Conservation (phyloP, 2,113 vertebrate species). For the Meles meles region DNA sequence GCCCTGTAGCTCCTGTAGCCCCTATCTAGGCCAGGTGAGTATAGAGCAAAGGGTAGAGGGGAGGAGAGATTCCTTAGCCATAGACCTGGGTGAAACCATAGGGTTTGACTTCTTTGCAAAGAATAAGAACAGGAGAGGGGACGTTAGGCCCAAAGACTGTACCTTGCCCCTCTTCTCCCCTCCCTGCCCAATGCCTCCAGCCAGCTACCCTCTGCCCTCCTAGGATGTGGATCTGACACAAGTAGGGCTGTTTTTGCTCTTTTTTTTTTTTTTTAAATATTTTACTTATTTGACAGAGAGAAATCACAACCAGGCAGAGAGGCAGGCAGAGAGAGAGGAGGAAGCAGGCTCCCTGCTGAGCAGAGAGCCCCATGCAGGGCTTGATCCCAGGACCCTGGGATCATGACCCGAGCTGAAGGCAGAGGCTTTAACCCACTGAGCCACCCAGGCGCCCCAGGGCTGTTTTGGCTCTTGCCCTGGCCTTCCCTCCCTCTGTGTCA, state of each 20-base stretch:
- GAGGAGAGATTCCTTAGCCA: accelerated
- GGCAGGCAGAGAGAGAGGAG: no score
- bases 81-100: neutral
- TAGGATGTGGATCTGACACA: neutral
- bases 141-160: no score
- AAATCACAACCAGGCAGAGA: no score
- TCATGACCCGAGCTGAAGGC: no score
- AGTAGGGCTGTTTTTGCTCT: neutral
- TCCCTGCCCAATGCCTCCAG: no score
- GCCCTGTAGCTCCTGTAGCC: accelerated
- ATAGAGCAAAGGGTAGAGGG: neutral
- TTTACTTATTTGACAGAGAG: no score
- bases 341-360: no score
- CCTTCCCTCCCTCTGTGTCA: neutral
- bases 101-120: neutral
- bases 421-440: no score
- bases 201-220: neutral
- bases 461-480: neutral
- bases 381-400: no score
- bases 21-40: neutral
- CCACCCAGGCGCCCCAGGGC: no score
- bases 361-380: no score
- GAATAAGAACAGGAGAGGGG: neutral
- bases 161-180: accelerated
- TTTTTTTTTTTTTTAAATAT: no score